Evolutionary conservation across 1,140 invertebrate species (phyloP).

Genomic region (Drosophila ogumai): DNA sequence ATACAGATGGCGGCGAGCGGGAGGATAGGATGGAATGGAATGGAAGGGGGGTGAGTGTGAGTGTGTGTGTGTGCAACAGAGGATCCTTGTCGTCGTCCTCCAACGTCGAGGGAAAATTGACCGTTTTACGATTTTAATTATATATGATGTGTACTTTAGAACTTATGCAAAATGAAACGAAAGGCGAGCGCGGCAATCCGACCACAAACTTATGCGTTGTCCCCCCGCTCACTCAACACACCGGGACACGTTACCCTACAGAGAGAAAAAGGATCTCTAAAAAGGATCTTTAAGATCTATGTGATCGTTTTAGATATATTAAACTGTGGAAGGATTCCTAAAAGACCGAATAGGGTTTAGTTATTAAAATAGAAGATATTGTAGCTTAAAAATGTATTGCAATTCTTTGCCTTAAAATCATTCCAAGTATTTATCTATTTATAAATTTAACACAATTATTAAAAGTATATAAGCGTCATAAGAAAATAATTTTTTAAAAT

Average conservation of each 20-base stretch:
- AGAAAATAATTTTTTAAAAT: no score
- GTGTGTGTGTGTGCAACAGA: slow-evolving; percentile 13
- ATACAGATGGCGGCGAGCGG: slow-evolving; percentile 38
- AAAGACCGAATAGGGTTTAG: background rate
- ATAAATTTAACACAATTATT: background rate
- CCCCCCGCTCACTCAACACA: slow-evolving; percentile 8
- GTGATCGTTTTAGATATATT: background rate
- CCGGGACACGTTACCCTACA: background rate
- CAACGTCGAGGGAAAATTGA: slow-evolving; percentile 67
- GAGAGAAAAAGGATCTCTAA: background rate
- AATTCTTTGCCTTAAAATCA: background rate
- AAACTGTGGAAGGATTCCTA: background rate
- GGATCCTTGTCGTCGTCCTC: slow-evolving; percentile 23
- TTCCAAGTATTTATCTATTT: background rate
- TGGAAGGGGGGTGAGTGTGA: background rate
- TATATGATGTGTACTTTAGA: slow-evolving; percentile 84
- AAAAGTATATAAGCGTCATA: no score
- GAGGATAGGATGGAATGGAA: background rate
- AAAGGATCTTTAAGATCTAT: background rate
- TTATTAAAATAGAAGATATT: background rate
- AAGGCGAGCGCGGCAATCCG: slow-evolving; percentile 60
- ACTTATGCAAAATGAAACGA: slow-evolving; percentile 82
- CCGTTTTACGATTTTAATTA: slow-evolving; percentile 84
- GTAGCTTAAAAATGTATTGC: background rate
- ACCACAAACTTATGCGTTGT: slow-evolving; percentile 74